These are phyloP conservation scores for Alaudala cheleensis DNA, from an alignment of 2,113 vertebrate genomes.

Conservation along the genomic window DNA sequence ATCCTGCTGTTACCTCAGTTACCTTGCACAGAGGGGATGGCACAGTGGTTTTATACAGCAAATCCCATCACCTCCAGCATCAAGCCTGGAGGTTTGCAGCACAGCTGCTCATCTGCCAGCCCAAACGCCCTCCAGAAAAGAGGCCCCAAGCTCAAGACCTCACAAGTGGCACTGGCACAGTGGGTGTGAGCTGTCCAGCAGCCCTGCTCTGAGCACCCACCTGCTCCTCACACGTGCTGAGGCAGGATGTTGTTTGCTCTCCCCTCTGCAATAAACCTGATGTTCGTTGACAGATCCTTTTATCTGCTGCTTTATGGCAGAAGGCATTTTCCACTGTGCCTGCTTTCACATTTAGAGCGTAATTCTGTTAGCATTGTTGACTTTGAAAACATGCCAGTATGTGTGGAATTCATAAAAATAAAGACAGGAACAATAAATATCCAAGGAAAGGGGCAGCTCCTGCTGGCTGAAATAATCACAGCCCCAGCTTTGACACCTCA, in stretches of 20 bases:
- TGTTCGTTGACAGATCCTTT: constrained; percentile 31
- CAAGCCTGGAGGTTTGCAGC: not conserved
- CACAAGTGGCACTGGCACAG: not conserved
- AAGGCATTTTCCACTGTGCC: constrained; percentile 46
- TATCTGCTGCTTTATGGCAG: constrained; percentile 34
- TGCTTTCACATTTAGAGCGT: constrained; percentile 32
- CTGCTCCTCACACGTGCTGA: not conserved
- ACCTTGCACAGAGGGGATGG: accelerated
- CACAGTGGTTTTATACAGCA: not conserved
- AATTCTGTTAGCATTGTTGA: constrained; percentile 50
- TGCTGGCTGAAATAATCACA: constrained; percentile 61
- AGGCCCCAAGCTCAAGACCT: not conserved
- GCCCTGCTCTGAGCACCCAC: not conserved
- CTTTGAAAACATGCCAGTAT: constrained; percentile 59
- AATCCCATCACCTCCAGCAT: not conserved
- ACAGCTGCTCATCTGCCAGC: not conserved
- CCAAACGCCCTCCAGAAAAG: not conserved
- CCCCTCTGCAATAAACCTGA: constrained; percentile 20
- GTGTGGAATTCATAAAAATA: constrained; percentile 66
- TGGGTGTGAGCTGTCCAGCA: not conserved
- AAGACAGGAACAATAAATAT: constrained; percentile 65
- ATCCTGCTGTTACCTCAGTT: not conserved
- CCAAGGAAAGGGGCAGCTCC: constrained; percentile 61
- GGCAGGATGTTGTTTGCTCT: not conserved
- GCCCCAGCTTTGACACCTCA: constrained; percentile 34